Percentiles rank a stretch among this genome's conserved stretches.
Evolutionary conservation across 2,113 vertebrate genomes (phyloP).

Genomic region (Ivindomyrus marchei): DNA sequence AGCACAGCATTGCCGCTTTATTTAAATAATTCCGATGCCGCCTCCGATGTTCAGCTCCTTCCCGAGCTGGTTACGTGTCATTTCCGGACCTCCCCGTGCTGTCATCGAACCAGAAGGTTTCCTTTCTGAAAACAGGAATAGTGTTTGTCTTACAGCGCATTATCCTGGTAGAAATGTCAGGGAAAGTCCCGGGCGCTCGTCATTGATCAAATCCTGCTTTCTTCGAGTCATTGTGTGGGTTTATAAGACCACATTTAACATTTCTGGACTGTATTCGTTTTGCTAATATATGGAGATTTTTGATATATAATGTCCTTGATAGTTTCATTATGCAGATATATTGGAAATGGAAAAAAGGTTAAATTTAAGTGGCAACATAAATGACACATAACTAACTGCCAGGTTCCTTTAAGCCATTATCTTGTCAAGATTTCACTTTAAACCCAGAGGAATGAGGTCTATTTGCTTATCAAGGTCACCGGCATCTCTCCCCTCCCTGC

Average conservation of each 20-base stretch:
- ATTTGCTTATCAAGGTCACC: conserved; percentile 24
- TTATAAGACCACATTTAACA: neutral
- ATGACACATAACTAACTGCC: conserved; percentile 21
- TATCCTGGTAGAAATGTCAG: neutral
- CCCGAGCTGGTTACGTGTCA: neutral
- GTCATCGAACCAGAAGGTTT: neutral
- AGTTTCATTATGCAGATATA: conserved; percentile 8
- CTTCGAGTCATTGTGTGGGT: neutral
- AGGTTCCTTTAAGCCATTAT: conserved; percentile 4
- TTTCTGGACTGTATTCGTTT: neutral
- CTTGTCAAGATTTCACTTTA: conserved; percentile 17
- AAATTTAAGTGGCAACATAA: conserved; percentile 1
- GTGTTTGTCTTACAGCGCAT: neutral
- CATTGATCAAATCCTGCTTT: neutral
- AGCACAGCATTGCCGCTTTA: neutral
- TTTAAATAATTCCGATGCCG: neutral
- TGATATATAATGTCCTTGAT: neutral
- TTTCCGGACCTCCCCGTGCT: neutral
- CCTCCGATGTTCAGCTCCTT: neutral
- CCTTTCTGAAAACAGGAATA: neutral
- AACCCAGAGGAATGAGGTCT: conserved; percentile 2
- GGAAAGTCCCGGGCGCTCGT: neutral
- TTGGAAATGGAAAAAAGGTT: conserved; percentile 1
- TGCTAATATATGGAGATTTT: neutral
- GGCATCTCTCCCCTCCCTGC: neutral